These are phyloP conservation scores for Syritta pipiens DNA, from an alignment of 2,888 invertebrate species.

Conservation along the genomic window DNA sequence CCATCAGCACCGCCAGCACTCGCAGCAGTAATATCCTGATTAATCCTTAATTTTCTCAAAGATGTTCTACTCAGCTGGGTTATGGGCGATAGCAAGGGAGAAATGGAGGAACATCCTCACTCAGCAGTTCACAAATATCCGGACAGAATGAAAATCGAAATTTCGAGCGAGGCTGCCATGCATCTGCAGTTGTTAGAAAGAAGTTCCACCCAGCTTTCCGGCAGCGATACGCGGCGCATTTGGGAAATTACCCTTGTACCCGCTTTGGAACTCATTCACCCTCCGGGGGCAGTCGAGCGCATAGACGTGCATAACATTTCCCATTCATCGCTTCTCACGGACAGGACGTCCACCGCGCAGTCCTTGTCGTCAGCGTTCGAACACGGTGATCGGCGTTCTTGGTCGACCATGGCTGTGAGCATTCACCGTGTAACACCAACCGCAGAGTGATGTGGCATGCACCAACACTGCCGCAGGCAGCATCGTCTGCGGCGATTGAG, in stretches of 20 bases:
- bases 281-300: neutral
- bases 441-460: neutral
- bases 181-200: slow-evolving; percentile 1
- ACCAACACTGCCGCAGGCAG: slow-evolving; percentile 26
- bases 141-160: slow-evolving; percentile 51
- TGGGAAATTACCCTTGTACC: slow-evolving; percentile 47
- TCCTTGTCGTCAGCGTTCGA: slow-evolving; percentile 41
- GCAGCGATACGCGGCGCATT: slow-evolving; percentile 6
- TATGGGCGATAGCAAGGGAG: neutral
- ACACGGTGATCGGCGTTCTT: slow-evolving; percentile 65
- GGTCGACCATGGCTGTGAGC: slow-evolving; percentile 21
- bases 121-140: slow-evolving; percentile 49
- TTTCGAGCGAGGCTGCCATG: slow-evolving; percentile 26
- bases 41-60: slow-evolving; percentile 66
- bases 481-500: slow-evolving; percentile 5
- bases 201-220: too few relatives aligned
- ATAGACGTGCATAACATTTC: slow-evolving; percentile 14
- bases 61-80: slow-evolving; percentile 20
- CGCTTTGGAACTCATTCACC: slow-evolving; percentile 10
- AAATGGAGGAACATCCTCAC: slow-evolving; percentile 12
- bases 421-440: slow-evolving; percentile 14
- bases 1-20: slow-evolving; percentile 15
- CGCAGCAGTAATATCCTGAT: slow-evolving; percentile 63
- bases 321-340: slow-evolving; percentile 4
- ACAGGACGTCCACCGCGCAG: neutral